phyloP scores from a whole-genome alignment of 2,797 vertebrate species.

The Pipistrellus pipistrellus region DNA sequence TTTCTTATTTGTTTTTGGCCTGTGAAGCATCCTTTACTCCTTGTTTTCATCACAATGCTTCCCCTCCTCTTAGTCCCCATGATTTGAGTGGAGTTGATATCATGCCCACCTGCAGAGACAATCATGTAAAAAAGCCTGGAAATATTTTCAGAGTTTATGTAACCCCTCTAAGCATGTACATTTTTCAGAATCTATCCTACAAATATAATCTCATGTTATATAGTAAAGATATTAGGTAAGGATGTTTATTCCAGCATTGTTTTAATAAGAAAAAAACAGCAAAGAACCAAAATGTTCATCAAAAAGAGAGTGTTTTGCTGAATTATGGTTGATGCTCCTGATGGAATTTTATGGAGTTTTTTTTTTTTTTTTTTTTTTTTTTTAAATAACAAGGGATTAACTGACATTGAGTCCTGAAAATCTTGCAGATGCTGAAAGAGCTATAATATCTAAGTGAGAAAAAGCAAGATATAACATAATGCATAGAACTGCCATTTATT shows the following conservation, averaged over 20 bases:
- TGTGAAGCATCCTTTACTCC: background rate
- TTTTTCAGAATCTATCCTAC: slow-evolving; percentile 23
- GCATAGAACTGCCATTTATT: background rate
- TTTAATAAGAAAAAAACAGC: background rate
- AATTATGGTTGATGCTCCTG: background rate
- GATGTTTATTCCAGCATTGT: background rate
- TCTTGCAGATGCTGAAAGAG: background rate
- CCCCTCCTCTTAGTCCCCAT: background rate
- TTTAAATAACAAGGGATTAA: background rate
- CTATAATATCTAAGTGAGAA: slow-evolving; percentile 9
- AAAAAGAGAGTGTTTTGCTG: background rate
- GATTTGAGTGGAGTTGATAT: background rate
- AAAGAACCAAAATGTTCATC: background rate
- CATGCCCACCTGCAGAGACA: background rate
- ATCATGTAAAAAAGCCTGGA: background rate
- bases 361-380: slow-evolving; percentile 23
- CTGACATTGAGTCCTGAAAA: background rate
- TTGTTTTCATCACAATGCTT: background rate
- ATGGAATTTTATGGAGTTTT: background rate
- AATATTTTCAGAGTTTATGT: slow-evolving; percentile 25
- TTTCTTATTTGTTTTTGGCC: background rate
- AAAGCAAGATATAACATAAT: background rate
- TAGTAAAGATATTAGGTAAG: background rate
- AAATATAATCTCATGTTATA: background rate
- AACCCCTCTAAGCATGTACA: background rate